Evolutionary conservation across 1,140 invertebrate species (phyloP).

Genomic region (Drosophila nebulosa): DNA sequence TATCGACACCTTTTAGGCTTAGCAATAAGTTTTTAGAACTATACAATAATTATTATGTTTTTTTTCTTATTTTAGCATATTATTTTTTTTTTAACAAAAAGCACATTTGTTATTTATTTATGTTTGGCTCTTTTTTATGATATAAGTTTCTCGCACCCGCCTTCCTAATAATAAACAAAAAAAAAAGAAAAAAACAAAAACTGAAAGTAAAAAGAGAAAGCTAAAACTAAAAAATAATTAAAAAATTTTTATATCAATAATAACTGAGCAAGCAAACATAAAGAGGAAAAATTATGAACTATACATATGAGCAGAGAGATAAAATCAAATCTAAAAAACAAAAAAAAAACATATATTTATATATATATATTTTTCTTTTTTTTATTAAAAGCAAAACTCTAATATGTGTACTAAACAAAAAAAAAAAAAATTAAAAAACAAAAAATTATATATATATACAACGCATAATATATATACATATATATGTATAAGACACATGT

Average conservation of each 20-base stretch:
- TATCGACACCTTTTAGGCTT: slow-evolving; percentile 50
- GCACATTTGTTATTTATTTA: slow-evolving; percentile 73
- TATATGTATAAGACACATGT: slow-evolving; percentile 48
- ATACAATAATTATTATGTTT: slow-evolving; percentile 26
- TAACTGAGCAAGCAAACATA: slow-evolving; percentile 50
- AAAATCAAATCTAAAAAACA: slow-evolving; percentile 65
- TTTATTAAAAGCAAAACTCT: slow-evolving; percentile 70
- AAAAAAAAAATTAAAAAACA: slow-evolving; percentile 48
- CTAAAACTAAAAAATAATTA: slow-evolving; percentile 24
- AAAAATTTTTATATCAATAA: slow-evolving; percentile 13
- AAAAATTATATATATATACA: slow-evolving; percentile 45
- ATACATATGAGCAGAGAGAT: slow-evolving; percentile 77
- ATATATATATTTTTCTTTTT: slow-evolving; percentile 59
- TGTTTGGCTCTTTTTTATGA: slow-evolving; percentile 46
- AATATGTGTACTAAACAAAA: slow-evolving; percentile 64
- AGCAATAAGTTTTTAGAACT: slow-evolving; percentile 34
- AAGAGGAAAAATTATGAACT: slow-evolving; percentile 62
- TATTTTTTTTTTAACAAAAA: slow-evolving; percentile 59
- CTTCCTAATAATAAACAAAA: slow-evolving; percentile 20
- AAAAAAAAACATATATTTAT: slow-evolving; percentile 60
- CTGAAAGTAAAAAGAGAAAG: slow-evolving; percentile 23
- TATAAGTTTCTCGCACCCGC: slow-evolving; percentile 19
- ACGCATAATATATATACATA: slow-evolving; percentile 24
- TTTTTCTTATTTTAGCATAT: slow-evolving; percentile 23
- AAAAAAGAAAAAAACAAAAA: slow-evolving; percentile 13